Conservation (phyloP, 2,797 vertebrate species). For the Gadopsis bispinosus region DNA sequence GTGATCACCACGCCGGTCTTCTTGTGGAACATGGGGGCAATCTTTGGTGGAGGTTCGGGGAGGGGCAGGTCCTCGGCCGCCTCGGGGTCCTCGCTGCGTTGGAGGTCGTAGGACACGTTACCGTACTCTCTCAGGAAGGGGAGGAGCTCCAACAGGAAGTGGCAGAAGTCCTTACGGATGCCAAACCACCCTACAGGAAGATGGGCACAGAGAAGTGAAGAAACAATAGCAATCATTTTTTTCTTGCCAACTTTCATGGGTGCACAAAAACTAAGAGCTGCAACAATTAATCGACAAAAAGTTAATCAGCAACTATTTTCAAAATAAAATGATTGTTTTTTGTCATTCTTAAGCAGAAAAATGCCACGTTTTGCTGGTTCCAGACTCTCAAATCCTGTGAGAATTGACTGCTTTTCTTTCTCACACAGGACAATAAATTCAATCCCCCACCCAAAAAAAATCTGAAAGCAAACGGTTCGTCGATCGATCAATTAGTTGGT, state of each 20-base stretch:
- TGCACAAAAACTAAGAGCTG: not conserved
- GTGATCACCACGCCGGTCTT: conserved; percentile 97
- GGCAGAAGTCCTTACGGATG: conserved; percentile 98
- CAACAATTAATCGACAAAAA: not conserved
- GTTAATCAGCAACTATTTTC: no score
- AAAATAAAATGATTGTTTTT: no score
- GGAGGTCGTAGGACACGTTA: conserved; percentile 97
- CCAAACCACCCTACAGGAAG: conserved; percentile 94
- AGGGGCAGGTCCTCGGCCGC: conserved; percentile 90
- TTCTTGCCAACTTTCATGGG: not conserved
- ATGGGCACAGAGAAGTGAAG: not conserved
- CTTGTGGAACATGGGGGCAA: conserved; percentile 97
- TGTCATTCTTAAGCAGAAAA: not conserved
- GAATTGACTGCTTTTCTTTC: not conserved
- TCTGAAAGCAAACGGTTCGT: no score
- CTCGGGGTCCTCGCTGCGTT: conserved; percentile 92
- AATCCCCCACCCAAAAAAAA: no score
- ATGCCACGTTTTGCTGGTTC: not conserved
- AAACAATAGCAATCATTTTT: not conserved
- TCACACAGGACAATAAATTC: not conserved
- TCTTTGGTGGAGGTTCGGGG: conserved; percentile 93
- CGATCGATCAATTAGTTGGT: not conserved
- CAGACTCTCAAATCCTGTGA: not conserved
- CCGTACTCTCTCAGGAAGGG: conserved; percentile 97
- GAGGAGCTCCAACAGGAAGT: conserved; percentile 97